phyloP scores from a whole-genome alignment of 2,888 invertebrate genomes.

The Meiosimyza decipiens region DNA sequence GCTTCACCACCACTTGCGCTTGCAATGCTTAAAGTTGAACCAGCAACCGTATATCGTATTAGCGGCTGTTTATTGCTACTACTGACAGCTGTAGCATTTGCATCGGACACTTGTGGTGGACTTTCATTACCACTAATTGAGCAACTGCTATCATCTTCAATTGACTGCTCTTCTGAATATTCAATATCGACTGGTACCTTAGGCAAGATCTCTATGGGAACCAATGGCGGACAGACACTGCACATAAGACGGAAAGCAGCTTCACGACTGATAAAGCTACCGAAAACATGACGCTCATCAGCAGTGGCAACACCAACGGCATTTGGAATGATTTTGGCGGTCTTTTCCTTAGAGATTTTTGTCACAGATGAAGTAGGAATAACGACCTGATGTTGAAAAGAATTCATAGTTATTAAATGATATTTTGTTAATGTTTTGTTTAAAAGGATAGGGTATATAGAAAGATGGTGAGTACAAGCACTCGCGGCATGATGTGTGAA shows the following conservation, averaged over 20 bases:
- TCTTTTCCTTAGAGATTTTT: slow-evolving; percentile 91
- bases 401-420: not conserved
- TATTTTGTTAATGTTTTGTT: slow-evolving; percentile 41
- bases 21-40: slow-evolving; percentile 43
- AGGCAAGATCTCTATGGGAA: slow-evolving; percentile 60
- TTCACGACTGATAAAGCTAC: slow-evolving; percentile 89
- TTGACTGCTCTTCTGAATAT: slow-evolving; percentile 62
- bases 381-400: slow-evolving; percentile 72
- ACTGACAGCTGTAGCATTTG: slow-evolving; percentile 37
- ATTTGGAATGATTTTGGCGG: slow-evolving; percentile 93
- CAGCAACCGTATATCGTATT: slow-evolving; percentile 48
- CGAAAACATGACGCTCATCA: slow-evolving; percentile 88
- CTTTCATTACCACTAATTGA: slow-evolving; percentile 70
- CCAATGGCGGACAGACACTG: slow-evolving; percentile 79
- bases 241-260: slow-evolving; percentile 88
- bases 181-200: slow-evolving; percentile 60
- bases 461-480: too few species aligned
- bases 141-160: slow-evolving; percentile 70
- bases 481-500: too few species aligned
- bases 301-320: slow-evolving; percentile 86
- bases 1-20: not conserved
- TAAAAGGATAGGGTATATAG: not conserved
- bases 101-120: slow-evolving; percentile 52
- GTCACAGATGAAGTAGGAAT: slow-evolving; percentile 88
- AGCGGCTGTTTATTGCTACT: slow-evolving; percentile 52